Conservation (phyloP, 64 coral and sea anemone genomes). For the Pocillopora verrucosa region DNA sequence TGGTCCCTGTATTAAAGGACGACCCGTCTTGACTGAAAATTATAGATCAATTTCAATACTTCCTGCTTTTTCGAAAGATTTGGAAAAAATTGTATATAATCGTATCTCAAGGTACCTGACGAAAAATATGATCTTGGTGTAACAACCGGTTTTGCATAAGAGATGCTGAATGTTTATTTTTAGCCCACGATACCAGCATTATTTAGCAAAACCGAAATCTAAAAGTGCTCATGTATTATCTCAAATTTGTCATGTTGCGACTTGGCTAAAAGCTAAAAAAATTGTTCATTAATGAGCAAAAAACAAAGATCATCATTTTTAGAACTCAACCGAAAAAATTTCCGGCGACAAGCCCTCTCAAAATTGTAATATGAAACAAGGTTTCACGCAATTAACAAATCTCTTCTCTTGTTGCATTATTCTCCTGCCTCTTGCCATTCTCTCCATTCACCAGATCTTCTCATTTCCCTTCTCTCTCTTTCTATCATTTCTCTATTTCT, state of each 20-base stretch:
- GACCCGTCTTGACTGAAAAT: background rate
- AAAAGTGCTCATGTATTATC: background rate
- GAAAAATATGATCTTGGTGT: conserved; percentile 7
- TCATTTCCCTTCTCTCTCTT: background rate
- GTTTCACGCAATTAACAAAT: too few relatives aligned
- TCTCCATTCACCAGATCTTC: background rate
- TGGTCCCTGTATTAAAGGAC: background rate
- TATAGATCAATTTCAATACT: background rate
- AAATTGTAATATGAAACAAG: too few relatives aligned
- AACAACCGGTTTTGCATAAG: background rate
- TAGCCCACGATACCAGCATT: background rate
- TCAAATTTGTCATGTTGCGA: too few relatives aligned
- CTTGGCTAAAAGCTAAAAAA: too few relatives aligned
- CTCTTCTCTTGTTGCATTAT: too few relatives aligned
- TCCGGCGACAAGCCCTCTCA: too few relatives aligned
- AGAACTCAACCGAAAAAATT: too few relatives aligned
- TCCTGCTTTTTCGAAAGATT: background rate
- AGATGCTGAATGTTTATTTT: background rate
- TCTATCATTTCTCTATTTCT: background rate
- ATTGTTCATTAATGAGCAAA: too few relatives aligned
- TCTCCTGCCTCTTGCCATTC: background rate
- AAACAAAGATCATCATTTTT: too few relatives aligned
- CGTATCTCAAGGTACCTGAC: background rate
- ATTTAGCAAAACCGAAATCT: background rate
- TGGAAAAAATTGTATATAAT: background rate